phyloP scores from a whole-genome alignment of 2,888 invertebrate species.

The Eugnorisma glareosa region DNA sequence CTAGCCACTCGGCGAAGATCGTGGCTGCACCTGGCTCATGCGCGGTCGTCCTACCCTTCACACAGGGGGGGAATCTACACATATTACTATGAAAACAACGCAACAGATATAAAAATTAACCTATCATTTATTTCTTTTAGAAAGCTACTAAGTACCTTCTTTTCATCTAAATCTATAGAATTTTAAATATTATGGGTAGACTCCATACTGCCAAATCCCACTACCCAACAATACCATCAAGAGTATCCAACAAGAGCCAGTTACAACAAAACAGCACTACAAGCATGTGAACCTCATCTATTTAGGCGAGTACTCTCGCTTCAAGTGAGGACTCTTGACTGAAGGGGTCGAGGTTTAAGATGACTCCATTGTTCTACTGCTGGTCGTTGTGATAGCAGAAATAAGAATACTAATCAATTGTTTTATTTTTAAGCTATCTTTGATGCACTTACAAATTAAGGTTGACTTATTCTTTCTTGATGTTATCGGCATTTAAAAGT shows the following conservation, averaged over 20 bases:
- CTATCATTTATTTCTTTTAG: background rate
- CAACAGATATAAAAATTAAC: background rate
- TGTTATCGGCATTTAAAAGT: background rate
- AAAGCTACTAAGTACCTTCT: background rate
- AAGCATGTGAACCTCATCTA: constrained; percentile 50
- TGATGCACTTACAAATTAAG: background rate
- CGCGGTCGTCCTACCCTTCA: background rate
- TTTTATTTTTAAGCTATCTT: background rate
- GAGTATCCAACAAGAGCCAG: background rate
- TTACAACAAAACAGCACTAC: constrained; percentile 20
- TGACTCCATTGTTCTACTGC: constrained; percentile 39
- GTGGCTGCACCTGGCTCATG: background rate
- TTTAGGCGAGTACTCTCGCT: constrained; percentile 49
- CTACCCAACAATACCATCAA: background rate
- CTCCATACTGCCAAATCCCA: constrained; percentile 3
- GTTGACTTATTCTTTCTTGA: background rate
- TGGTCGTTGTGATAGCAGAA: background rate
- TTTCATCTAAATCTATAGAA: background rate
- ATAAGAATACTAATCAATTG: no score
- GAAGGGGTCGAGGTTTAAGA: constrained; percentile 37
- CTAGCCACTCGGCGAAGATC: background rate
- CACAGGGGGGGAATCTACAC: background rate
- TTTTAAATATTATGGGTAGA: background rate
- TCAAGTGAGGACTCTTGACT: constrained; percentile 37
- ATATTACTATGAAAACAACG: background rate